These are phyloP conservation scores for Trichonephila clavipes DNA, from an alignment of 1,140 invertebrate species.

Conservation along the genomic window DNA sequence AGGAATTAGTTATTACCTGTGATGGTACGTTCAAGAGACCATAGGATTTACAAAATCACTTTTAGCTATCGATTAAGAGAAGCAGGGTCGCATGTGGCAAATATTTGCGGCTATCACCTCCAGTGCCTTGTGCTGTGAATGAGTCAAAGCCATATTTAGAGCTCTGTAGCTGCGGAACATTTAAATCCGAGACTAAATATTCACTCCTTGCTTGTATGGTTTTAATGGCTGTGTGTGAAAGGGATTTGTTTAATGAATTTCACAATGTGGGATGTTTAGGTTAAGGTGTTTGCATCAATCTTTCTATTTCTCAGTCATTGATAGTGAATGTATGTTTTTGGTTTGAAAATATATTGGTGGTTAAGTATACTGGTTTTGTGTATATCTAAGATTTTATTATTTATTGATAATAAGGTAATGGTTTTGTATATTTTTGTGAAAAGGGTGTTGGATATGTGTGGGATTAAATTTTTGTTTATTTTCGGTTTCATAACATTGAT, in stretches of 20 bases:
- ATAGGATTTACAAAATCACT: conserved; percentile 17
- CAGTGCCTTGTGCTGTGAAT: background rate
- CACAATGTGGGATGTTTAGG: background rate
- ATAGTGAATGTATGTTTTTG: too few species aligned
- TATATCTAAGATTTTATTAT: too few species aligned
- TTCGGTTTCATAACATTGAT: too few species aligned
- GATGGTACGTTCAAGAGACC: background rate
- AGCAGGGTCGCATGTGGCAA: background rate
- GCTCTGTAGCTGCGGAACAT: background rate
- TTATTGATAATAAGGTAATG: too few species aligned
- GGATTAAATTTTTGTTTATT: too few species aligned
- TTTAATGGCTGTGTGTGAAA: background rate
- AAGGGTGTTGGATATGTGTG: too few species aligned
- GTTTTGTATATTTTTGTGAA: too few species aligned
- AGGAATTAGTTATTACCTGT: conserved; percentile 30
- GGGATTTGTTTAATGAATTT: background rate
- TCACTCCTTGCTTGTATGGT: background rate
- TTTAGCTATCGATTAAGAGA: background rate
- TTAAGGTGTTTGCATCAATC: background rate
- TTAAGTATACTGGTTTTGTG: too few species aligned
- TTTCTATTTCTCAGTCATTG: background rate
- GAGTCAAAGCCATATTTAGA: background rate
- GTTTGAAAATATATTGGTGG: too few species aligned
- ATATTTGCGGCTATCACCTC: background rate
- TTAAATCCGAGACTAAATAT: background rate